Base-by-base conservation (phyloP, 2,797 vertebrate genomes). In the Philypnodon macrostomus region DNA sequence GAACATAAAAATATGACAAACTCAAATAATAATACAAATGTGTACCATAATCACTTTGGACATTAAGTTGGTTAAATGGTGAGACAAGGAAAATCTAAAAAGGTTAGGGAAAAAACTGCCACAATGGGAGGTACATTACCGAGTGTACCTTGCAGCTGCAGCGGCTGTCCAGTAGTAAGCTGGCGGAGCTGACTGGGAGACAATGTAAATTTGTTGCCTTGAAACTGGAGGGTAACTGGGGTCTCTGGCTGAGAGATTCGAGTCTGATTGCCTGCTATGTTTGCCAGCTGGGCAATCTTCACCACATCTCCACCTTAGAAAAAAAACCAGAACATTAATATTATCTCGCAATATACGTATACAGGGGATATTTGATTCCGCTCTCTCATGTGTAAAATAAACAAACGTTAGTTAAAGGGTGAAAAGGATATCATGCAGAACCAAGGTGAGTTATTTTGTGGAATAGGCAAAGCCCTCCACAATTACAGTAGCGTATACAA, bases 181-280 rank as follows among this genome's bases (percentile, higher is more conserved):
- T 99, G 97, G 19, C 96, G 93, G 3, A 99, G 93, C 55, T 99
- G 97, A 66, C 94, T 99, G 5, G 95, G 95, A 0, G 97, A 99
- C 60, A 99, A 56, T 1, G 96, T 99, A 67, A 98, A 98, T 73
- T 97, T 99, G 84, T 96, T 98, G 29, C 97, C 97, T 80, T 99
- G 97, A 81, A 98, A 98, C 78, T 99, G 97, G 63, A 99, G 87
- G 0, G 97, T 98, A 71, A 99, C 97, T 0, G 97, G 97, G 10
- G 93, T 94, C 85, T 96, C 94, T 1, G 91, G 91, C 79, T 93
- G 93, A 8, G 93, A 83, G 1, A 94, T 92, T 5, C 93, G 91
- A 63, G 87, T 91, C 82, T 93, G 94, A 44, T 76, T 74, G 52
- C 91, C 92, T 19, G 92, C 81, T 73, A 93, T 90, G 70, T 92